These are phyloP conservation scores for Eonycteris spelaea DNA, from an alignment of 2,113 vertebrate genomes.

Conservation along the genomic window DNA sequence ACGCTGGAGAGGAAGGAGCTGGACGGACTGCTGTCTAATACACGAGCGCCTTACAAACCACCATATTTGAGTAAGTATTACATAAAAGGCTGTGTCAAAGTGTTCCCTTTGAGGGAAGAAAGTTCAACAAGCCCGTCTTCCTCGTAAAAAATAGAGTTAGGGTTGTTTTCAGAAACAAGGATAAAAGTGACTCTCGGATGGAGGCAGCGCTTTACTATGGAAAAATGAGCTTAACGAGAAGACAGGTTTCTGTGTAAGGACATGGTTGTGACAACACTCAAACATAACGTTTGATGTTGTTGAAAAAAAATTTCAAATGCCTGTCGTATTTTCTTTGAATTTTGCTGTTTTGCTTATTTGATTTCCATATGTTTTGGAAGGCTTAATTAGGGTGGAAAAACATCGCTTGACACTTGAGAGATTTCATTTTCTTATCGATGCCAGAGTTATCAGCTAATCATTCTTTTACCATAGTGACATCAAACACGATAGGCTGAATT, in stretches of 20 bases:
- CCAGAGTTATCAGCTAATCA: background rate
- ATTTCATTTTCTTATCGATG: background rate
- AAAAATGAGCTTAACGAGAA: background rate
- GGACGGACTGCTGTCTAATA: constrained; percentile 94
- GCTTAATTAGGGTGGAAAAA: background rate
- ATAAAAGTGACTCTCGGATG: constrained; percentile 40
- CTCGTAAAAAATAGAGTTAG: constrained; percentile 20
- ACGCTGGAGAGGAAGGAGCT: constrained; percentile 95
- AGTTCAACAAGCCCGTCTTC: constrained; percentile 22
- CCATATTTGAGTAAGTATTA: constrained; percentile 97
- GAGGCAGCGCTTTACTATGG: constrained; percentile 8
- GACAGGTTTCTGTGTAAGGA: background rate
- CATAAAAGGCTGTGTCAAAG: constrained; percentile 42
- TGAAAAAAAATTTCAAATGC: constrained; percentile 47
- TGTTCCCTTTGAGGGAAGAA: constrained; percentile 64
- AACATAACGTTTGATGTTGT: constrained; percentile 5
- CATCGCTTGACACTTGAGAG: background rate
- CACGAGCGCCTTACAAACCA: constrained; percentile 95
- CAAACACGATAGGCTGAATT: background rate
- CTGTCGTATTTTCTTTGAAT: constrained; percentile 14
- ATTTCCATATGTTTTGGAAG: constrained; percentile 35
- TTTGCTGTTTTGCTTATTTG: background rate
- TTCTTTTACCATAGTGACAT: background rate
- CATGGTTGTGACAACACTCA: background rate
- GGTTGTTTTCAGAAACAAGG: constrained; percentile 1